Evolutionary conservation across 2,113 vertebrate genomes (phyloP).

Genomic region (Aythya baeri): DNA sequence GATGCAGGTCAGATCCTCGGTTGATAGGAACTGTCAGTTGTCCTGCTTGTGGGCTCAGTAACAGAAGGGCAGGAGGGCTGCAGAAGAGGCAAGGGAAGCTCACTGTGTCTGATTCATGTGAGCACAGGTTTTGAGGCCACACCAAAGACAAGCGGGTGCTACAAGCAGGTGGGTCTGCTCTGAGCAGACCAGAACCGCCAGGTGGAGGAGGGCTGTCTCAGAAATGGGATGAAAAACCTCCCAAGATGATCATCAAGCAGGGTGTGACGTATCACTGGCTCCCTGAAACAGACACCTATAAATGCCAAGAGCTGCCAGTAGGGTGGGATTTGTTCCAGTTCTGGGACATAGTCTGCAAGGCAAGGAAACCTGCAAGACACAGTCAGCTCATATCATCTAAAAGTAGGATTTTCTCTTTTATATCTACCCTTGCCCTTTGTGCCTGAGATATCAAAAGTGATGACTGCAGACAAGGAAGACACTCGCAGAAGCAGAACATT

Average conservation of each 20-base stretch:
- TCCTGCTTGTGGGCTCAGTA: neutral
- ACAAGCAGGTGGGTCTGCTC: neutral
- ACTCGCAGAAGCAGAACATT: neutral
- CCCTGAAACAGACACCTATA: neutral
- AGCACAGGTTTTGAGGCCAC: neutral
- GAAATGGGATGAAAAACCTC: neutral
- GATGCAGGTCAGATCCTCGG: neutral
- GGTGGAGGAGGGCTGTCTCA: neutral
- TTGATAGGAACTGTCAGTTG: too few relatives aligned
- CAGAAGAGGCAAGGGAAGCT: neutral
- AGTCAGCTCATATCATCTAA: neutral
- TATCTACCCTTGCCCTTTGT: neutral
- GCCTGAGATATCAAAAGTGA: neutral
- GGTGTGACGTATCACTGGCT: rapidly evolving
- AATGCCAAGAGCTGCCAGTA: neutral
- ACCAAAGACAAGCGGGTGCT: neutral
- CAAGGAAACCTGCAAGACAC: neutral
- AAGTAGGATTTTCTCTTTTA: neutral
- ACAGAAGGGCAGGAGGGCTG: neutral
- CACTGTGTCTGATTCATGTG: too few relatives aligned
- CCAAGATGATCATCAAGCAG: neutral
- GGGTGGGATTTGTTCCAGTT: neutral
- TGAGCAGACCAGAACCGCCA: neutral
- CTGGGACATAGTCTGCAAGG: neutral
- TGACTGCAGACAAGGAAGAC: neutral